These are phyloP conservation scores for Carpatolechia fugitivella DNA, from an alignment of 2,888 invertebrate species.

Conservation along the genomic window DNA sequence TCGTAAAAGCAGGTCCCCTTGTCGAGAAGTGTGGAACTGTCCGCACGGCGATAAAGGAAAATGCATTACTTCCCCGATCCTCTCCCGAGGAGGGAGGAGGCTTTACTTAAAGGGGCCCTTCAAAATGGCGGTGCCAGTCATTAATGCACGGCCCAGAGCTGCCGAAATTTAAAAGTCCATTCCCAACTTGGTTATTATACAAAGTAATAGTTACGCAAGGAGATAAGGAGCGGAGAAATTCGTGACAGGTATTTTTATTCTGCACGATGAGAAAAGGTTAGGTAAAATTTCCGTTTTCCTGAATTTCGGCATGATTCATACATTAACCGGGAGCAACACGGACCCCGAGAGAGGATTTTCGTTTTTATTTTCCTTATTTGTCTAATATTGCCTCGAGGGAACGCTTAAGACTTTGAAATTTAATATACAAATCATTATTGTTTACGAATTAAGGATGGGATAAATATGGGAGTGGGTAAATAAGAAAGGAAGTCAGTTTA, in stretches of 20 bases:
- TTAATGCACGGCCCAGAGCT: slow-evolving; percentile 62
- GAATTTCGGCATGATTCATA: slow-evolving; percentile 25
- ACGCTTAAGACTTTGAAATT: slow-evolving; percentile 10
- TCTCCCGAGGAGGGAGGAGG: slow-evolving; percentile 41
- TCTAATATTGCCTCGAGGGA: slow-evolving; percentile 8
- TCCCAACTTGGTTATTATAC: slow-evolving; percentile 55
- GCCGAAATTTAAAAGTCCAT: slow-evolving; percentile 66
- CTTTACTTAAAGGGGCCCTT: slow-evolving; percentile 66
- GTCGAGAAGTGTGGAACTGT: slow-evolving; percentile 68
- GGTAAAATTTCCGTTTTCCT: slow-evolving; percentile 19
- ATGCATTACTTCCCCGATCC: slow-evolving; percentile 72
- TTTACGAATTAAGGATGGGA: slow-evolving; percentile 5
- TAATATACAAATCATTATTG: slow-evolving; percentile 7
- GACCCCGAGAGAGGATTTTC: slow-evolving; percentile 10
- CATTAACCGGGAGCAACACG: slow-evolving; percentile 11
- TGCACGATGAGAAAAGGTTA: slow-evolving; percentile 18
- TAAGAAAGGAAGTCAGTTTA: background rate
- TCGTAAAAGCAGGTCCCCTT: slow-evolving; percentile 71
- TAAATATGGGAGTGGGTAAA: background rate
- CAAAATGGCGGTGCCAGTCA: slow-evolving; percentile 67
- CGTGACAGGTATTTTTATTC: slow-evolving; percentile 35
- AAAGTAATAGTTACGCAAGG: slow-evolving; percentile 32
- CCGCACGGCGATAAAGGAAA: slow-evolving; percentile 74
- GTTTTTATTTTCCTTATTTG: slow-evolving; percentile 13
- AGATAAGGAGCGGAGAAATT: slow-evolving; percentile 38